Conservation (phyloP, 1,140 invertebrate species). For the Drosophila rufa region DNA sequence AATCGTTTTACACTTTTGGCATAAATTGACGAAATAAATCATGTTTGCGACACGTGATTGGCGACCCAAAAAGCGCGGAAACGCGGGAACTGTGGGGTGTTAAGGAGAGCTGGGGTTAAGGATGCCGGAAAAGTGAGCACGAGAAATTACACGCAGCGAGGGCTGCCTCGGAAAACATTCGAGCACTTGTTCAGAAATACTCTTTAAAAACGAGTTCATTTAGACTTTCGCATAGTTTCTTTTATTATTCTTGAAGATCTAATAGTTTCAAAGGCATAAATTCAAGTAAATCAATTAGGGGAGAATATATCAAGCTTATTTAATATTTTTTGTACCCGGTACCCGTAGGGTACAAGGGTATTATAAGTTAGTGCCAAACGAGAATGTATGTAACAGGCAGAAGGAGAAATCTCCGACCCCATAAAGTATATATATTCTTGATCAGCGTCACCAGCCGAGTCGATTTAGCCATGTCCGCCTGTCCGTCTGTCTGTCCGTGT, state of each 20-base stretch:
- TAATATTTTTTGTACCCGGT: too few species aligned
- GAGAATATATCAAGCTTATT: background rate
- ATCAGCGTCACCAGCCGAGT: too few species aligned
- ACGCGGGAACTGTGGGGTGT: background rate
- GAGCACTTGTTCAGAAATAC: constrained; percentile 1
- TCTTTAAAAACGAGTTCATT: background rate
- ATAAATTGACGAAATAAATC: constrained; percentile 82
- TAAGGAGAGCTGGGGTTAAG: background rate
- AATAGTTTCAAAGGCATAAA: background rate
- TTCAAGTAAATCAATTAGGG: background rate
- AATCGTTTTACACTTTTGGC: constrained; percentile 71
- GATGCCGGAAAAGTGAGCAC: constrained; percentile 41
- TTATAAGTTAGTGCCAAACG: too few species aligned
- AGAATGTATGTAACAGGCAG: too few species aligned
- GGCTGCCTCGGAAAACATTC: constrained; percentile 8
- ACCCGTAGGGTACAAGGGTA: too few species aligned
- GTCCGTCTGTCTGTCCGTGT: too few species aligned
- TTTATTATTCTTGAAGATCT: background rate
- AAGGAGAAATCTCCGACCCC: too few species aligned
- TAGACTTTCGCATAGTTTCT: background rate
- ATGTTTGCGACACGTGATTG: constrained; percentile 73
- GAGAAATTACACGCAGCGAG: constrained; percentile 16
- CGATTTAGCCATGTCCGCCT: too few species aligned
- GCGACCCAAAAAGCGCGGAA: constrained; percentile 23
- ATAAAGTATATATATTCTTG: too few species aligned